Evolutionary conservation across 2,797 vertebrate species (phyloP), one percentile per base, ranked within the genome.

Genomic region (Champsocephalus gunnari): DNA sequence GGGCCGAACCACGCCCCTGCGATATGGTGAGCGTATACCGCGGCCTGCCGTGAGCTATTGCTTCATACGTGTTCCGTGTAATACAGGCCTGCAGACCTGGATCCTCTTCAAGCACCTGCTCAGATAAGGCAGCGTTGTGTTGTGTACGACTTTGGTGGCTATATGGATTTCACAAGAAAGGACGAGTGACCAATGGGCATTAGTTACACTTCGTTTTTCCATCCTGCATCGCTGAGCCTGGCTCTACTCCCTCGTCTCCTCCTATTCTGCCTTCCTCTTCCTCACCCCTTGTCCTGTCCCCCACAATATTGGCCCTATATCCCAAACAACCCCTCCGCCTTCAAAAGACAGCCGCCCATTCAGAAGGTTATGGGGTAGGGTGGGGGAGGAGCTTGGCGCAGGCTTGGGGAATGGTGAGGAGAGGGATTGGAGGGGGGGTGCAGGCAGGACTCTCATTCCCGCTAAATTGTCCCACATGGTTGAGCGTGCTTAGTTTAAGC

Each of bases 401-500:
- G 67, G 66, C n/a, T 51, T 44, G 38, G 71, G 51, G 69, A 65
- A 63, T 71, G 66, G 49, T 56, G 55, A 62, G 45, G 38, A 55
- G 63, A 17, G 12, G 47, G 54, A 59, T 43, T 50, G 34, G 12
- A 10, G 28, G 55, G 71, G 9, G 43, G 55, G n/a, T 21, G 61
- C 49, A 55, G 83, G 61, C 49, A 57, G 83, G 75, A 75, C 71
- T 86, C 86, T 90, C 81, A 88, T 93, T 93, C 92, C 91, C 81
- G 85, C 89, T 94, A 95, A 93, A 89, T 90, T 92, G 88, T 89
- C 91, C 89, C 93, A 93, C 91, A 90, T 89, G 89, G 88, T 82
- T 92, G 89, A 92, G 84, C 80, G 84, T 91, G 94, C 94, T 92
- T 88, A 94, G 95, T 94, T 95, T 95, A 94, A 91, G 95, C 91